Percentiles rank a stretch among this genome's conserved stretches.
phyloP scores from a whole-genome alignment of 2,113 vertebrate genomes.

The Eurypyga helias region DNA sequence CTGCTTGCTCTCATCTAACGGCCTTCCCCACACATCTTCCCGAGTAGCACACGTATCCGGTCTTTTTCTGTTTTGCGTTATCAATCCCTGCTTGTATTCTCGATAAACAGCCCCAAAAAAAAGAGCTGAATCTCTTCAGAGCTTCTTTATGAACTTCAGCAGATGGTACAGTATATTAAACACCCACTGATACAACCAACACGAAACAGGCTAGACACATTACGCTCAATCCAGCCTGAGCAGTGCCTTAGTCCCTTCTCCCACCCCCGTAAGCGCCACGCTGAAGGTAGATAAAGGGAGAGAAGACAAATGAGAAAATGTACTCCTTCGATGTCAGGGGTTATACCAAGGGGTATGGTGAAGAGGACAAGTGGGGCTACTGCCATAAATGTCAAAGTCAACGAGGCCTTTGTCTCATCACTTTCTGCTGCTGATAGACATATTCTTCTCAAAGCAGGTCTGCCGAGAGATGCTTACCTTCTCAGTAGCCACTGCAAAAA shows the following conservation, averaged over 20 bases:
- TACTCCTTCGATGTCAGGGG: neutral
- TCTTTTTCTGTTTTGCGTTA: neutral
- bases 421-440: neutral
- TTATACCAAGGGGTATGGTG: neutral
- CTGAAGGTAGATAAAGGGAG: neutral
- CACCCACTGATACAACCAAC: neutral
- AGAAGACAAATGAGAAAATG: neutral
- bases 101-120: neutral
- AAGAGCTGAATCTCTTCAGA: neutral
- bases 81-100: neutral
- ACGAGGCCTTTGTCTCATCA: neutral
- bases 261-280: neutral
- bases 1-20: neutral
- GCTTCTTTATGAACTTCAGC: neutral
- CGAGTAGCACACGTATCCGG: neutral
- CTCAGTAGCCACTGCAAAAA: neutral
- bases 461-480: neutral
- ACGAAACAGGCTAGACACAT: neutral
- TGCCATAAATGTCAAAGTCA: neutral
- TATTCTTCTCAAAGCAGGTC: neutral
- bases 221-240: neutral
- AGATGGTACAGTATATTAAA: neutral
- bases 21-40: neutral
- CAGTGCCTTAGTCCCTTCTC: neutral
- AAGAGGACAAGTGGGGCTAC: neutral